phyloP scores from a whole-genome alignment of 2,797 vertebrate genomes.

The Enteromius fasciolatus region DNA sequence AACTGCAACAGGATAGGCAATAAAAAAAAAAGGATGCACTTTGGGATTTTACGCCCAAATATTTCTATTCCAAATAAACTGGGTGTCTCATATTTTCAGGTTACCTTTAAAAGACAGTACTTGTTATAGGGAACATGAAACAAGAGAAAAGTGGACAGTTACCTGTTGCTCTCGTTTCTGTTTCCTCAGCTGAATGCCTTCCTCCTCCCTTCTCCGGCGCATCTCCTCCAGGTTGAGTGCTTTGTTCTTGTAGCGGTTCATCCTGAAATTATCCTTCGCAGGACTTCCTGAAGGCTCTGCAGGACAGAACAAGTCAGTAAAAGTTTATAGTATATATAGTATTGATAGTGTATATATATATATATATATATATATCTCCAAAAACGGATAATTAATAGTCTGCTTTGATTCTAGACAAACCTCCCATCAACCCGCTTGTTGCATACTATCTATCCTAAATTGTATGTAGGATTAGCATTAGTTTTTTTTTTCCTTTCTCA shows the following conservation, averaged over 20 bases:
- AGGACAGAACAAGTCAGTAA: not conserved
- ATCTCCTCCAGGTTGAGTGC: conserved; percentile 97
- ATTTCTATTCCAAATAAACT: not conserved
- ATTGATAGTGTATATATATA: too few relatives aligned
- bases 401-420: not conserved
- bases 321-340: not conserved
- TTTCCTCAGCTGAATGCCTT: conserved; percentile 96
- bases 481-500: not conserved
- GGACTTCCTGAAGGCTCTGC: conserved; percentile 95
- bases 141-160: not conserved
- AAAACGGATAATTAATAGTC: not conserved
- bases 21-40: not conserved
- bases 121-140: not conserved
- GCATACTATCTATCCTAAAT: not conserved
- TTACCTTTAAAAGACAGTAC: not conserved
- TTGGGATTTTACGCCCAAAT: not conserved
- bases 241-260: conserved; percentile 99
- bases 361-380: not conserved
- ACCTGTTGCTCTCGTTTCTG: conserved; percentile 99
- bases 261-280: conserved; percentile 95
- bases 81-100: not conserved
- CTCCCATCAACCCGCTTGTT: not conserved
- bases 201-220: conserved; percentile 94
- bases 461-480: not conserved
- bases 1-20: not conserved